Base-by-base conservation (phyloP, 92 coral and sea anemone species). In the Paramuricea clavata region DNA sequence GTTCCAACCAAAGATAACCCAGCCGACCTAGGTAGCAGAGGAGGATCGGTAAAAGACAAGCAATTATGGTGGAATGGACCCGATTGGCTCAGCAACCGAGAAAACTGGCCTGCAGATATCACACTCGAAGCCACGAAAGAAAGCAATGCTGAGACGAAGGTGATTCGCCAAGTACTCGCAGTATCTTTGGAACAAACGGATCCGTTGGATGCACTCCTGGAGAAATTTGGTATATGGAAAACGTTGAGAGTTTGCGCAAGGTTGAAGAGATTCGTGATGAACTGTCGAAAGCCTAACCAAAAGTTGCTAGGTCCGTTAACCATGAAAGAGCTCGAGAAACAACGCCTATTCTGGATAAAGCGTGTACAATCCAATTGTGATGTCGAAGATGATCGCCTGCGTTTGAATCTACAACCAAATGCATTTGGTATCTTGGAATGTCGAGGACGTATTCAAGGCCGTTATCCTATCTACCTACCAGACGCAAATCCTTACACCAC, bases 251-350 rank as follows among this genome's bases (percentile, higher is more conserved):
- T 88, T 26, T 72, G 88, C 52, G 81, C 84, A 27, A 82, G 85
- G 88, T 49, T 64, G 19, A 52, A 69, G 30, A 88, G 90, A 52
- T 81, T 81, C 23, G 43, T 83, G 47, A 32, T 28, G 30, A 88
- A 83, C 69, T n/a, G 64, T 42, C 59, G 74, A 27, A 65, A 78
- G 16, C 41, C 25, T 25, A 23, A 35, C 7, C 11, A 74, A 43
- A 42, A 65, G 31, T 1, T 39, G 32, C 85, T 34, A 49, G 92
- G 92, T 31, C 92, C 92, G 5, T 81, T 92, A 50, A 78, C 89
- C 16, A 79, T 89, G 13, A 78, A 83, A 1, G n/a, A n/a, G n/a
- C n/a, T n/a, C n/a, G n/a, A n/a, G n/a, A n/a, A n/a, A n/a, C n/a
- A n/a, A n/a, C n/a, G n/a, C n/a, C n/a, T n/a, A n/a, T n/a, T n/a